Percentiles rank a stretch among this genome's conserved stretches.
Conservation (phyloP, 2,113 vertebrate species). For the Sula dactylatra region DNA sequence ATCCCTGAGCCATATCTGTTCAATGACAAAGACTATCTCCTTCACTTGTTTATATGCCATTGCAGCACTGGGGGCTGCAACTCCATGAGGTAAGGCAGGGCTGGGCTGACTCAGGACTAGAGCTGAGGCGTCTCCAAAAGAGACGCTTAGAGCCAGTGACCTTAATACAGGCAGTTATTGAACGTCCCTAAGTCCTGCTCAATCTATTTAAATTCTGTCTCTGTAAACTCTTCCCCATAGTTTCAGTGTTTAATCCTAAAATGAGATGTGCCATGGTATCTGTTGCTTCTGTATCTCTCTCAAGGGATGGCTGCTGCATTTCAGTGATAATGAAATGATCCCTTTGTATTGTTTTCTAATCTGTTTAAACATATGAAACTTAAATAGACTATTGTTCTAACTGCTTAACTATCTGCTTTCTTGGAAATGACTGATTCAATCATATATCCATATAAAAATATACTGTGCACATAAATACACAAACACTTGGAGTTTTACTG, state of each 20-base stretch:
- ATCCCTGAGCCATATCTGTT: background rate
- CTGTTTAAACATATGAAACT: background rate
- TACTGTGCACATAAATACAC: background rate
- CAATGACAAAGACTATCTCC: background rate
- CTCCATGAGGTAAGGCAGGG: background rate
- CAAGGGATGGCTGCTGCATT: no score
- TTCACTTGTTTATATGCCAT: background rate
- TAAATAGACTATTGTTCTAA: background rate
- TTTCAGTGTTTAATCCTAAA: background rate
- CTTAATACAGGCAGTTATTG: background rate
- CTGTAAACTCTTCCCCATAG: background rate
- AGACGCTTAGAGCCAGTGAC: background rate
- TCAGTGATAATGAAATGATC: background rate
- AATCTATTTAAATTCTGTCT: background rate
- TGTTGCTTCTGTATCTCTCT: no score
- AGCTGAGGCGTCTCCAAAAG: background rate
- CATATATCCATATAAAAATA: background rate
- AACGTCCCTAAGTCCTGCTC: background rate
- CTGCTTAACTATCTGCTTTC: background rate
- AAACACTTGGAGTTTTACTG: background rate
- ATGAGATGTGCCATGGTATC: background rate
- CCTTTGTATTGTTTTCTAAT: conserved; percentile 4
- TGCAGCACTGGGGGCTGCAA: background rate
- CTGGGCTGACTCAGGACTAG: background rate
- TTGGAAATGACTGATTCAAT: background rate